phyloP scores from a whole-genome alignment of 2,888 invertebrate species.

The Sphaeridia pumilis region DNA sequence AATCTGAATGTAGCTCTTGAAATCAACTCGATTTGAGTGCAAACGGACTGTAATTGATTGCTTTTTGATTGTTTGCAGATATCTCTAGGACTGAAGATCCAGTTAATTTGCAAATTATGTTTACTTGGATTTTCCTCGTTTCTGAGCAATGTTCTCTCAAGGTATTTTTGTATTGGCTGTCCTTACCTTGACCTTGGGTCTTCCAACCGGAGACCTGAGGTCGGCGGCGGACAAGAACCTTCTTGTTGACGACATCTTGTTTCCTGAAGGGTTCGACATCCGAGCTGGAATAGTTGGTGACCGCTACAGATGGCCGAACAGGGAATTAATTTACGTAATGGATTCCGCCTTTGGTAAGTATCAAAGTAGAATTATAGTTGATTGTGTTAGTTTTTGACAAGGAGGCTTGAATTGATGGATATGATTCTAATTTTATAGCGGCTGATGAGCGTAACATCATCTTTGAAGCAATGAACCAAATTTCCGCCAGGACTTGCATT shows the following conservation, averaged over 20 bases:
- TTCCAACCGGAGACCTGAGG: neutral
- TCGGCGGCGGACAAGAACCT: slow-evolving; percentile 1
- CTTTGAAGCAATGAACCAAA: slow-evolving; percentile 5
- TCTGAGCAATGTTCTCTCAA: neutral
- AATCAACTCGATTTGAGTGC: too few relatives aligned
- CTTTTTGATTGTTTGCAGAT: too few relatives aligned
- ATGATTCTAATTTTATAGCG: neutral
- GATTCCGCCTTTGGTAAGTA: slow-evolving; percentile 44
- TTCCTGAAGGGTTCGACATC: slow-evolving; percentile 7
- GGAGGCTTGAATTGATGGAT: neutral
- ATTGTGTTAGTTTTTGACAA: neutral
- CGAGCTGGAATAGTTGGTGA: slow-evolving; percentile 40
- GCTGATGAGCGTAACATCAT: neutral
- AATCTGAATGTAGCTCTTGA: too few relatives aligned
- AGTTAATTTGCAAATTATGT: too few relatives aligned
- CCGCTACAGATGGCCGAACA: slow-evolving; percentile 44
- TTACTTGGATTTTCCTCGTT: neutral
- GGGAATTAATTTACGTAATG: slow-evolving; percentile 44
- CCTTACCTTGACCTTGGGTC: neutral
- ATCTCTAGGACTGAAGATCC: too few relatives aligned
- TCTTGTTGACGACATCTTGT: slow-evolving; percentile 5
- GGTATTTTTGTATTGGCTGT: neutral
- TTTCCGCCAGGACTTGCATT: slow-evolving; percentile 40
- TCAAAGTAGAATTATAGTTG: neutral
- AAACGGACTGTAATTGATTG: too few relatives aligned